These are phyloP conservation scores for Halictus quadricinctus DNA, from an alignment of 2,888 invertebrate species.

Conservation along the genomic window DNA sequence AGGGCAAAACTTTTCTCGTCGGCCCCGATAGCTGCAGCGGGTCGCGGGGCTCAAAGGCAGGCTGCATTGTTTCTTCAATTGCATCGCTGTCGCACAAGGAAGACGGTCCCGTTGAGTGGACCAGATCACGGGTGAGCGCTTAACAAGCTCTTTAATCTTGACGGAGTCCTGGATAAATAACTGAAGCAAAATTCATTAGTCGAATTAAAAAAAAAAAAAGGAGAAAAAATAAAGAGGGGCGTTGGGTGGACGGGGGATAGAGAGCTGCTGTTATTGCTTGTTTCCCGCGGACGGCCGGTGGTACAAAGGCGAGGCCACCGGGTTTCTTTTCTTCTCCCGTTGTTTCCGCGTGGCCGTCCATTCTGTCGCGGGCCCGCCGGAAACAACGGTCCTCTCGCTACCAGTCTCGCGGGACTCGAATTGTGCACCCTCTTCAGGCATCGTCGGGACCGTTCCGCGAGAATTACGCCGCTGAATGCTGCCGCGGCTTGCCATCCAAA, in stretches of 20 bases:
- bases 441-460: conserved; percentile 34
- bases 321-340: conserved; percentile 18
- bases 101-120: not conserved
- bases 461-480: conserved; percentile 37
- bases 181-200: conserved; percentile 62
- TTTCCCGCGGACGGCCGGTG: not conserved
- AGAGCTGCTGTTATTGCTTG: conserved; percentile 38
- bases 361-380: conserved; percentile 17
- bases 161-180: conserved; percentile 50
- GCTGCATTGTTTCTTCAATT: conserved; percentile 54
- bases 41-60: conserved; percentile 23
- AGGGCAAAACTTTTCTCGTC: conserved; percentile 34
- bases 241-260: not conserved
- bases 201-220: conserved; percentile 47
- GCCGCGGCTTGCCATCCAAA: conserved; percentile 29
- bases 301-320: conserved; percentile 24
- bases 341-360: not conserved
- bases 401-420: conserved; percentile 10
- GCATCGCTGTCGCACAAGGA: conserved; percentile 22
- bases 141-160: conserved; percentile 50
- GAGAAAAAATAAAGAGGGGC: too few relatives aligned
- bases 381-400: not conserved
- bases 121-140: not conserved
- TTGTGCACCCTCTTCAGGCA: conserved; percentile 31
- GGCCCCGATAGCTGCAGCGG: conserved; percentile 49